Percentiles rank a stretch among this genome's conserved stretches.
These are phyloP conservation scores for Onychorhynchus coronatus DNA, from an alignment of 2,113 vertebrate genomes.

Conservation along the genomic window DNA sequence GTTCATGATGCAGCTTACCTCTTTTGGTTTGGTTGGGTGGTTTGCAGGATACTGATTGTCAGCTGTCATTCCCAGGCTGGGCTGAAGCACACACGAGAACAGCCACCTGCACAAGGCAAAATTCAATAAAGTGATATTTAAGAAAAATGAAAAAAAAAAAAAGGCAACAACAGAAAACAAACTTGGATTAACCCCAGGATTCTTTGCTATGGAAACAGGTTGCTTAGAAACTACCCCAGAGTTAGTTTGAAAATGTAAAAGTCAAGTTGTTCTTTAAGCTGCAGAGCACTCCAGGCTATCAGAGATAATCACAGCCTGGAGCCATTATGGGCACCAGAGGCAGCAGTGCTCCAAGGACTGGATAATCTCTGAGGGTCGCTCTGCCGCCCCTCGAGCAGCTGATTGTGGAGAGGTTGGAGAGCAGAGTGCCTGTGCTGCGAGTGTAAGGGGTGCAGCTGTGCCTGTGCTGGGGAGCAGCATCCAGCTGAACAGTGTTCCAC, in stretches of 20 bases:
- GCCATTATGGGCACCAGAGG: not conserved
- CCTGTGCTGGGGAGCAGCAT: not conserved
- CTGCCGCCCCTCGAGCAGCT: not conserved
- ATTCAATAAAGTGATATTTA: slow-evolving; percentile 68
- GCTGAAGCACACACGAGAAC: not conserved
- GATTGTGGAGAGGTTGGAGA: not conserved
- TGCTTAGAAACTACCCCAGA: slow-evolving; percentile 77
- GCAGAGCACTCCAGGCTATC: slow-evolving; percentile 48
- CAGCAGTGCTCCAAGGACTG: slow-evolving; percentile 19
- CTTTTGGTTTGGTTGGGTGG: not conserved
- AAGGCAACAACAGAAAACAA: not conserved
- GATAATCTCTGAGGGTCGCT: slow-evolving; percentile 15
- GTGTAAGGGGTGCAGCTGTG: not conserved
- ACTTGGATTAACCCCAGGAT: slow-evolving; percentile 73
- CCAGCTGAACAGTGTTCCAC: not conserved
- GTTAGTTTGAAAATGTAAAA: slow-evolving; percentile 67
- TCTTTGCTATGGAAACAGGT: slow-evolving; percentile 81
- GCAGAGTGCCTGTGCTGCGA: not conserved
- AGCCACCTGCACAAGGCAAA: slow-evolving; percentile 61
- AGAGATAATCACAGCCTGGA: slow-evolving; percentile 45
- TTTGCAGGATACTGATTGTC: slow-evolving; percentile 22
- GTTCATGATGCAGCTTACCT: not conserved
- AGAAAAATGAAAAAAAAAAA: slow-evolving; percentile 52
- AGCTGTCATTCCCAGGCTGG: slow-evolving; percentile 14
- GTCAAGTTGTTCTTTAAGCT: slow-evolving; percentile 73